Conservation (phyloP, 1,140 invertebrate species). For the Ruditapes philippinarum region DNA sequence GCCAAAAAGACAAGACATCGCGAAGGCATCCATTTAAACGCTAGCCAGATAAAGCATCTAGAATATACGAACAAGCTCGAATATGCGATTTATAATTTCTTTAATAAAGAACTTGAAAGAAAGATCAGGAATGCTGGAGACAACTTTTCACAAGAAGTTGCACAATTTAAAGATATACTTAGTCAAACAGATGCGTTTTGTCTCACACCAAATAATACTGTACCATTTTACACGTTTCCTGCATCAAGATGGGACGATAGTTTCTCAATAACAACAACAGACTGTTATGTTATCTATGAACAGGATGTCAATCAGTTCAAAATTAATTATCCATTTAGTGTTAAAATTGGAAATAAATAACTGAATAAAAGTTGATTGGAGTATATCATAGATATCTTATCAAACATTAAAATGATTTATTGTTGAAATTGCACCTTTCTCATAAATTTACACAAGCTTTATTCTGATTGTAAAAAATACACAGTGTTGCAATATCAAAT, state of each 20-base stretch:
- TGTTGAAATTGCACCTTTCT: too few relatives aligned
- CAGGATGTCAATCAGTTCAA: background rate
- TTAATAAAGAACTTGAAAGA: background rate
- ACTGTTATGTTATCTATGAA: background rate
- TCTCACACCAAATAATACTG: background rate
- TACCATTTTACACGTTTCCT: background rate
- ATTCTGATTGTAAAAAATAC: too few relatives aligned
- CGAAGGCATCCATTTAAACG: background rate
- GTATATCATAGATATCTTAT: too few relatives aligned
- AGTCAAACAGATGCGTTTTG: background rate
- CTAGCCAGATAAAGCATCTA: background rate
- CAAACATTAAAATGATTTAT: too few relatives aligned
- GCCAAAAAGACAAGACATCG: background rate
- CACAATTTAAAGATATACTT: background rate
- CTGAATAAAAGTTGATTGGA: too few relatives aligned
- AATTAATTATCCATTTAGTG: too few relatives aligned
- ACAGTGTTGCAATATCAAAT: too few relatives aligned
- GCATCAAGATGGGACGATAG: background rate
- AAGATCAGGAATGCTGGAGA: slow-evolving; percentile 7
- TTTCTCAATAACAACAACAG: background rate
- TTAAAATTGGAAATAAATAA: too few relatives aligned
- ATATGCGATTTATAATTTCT: background rate
- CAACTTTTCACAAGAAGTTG: background rate
- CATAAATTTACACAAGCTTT: too few relatives aligned
- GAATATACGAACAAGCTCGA: background rate